Evolutionary conservation across 2,113 vertebrate genomes (phyloP).

Genomic region (Eclectus roratus): DNA sequence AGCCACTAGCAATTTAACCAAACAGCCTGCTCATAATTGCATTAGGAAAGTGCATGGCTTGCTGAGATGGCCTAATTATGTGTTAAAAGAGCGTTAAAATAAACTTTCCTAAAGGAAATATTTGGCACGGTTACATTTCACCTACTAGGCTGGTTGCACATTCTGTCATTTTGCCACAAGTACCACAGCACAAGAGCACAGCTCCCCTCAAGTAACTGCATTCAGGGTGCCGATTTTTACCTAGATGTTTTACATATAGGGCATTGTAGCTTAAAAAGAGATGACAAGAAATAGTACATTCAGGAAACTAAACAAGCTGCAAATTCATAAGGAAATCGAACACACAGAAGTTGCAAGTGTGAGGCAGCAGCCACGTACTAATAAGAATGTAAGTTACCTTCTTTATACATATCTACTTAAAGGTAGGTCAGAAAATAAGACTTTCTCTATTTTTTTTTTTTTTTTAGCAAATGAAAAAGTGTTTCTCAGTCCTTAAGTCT

Average conservation of each 20-base stretch:
- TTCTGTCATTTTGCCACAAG: not conserved
- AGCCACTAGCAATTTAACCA: not conserved
- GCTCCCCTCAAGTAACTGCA: not conserved
- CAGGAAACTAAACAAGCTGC: not conserved
- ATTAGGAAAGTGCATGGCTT: not conserved
- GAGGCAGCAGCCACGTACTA: not conserved
- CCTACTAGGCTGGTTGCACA: not conserved
- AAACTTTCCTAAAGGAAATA: not conserved
- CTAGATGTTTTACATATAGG: not conserved
- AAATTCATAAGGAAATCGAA: not conserved
- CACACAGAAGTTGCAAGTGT: not conserved
- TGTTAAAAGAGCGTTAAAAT: conserved; percentile 4
- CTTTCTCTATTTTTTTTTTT: not conserved
- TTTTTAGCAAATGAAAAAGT: not conserved
- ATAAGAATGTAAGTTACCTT: not conserved
- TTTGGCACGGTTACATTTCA: not conserved
- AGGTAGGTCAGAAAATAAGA: not conserved
- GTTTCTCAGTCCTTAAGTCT: not conserved
- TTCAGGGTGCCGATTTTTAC: not conserved
- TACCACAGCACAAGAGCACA: not conserved
- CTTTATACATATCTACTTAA: not conserved
- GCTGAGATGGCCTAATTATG: not conserved
- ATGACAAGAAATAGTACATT: not conserved
- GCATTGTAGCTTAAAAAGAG: not conserved
- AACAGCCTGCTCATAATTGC: conserved; percentile 4